Conservation (phyloP, 2,797 vertebrate species). For the Champsocephalus gunnari region DNA sequence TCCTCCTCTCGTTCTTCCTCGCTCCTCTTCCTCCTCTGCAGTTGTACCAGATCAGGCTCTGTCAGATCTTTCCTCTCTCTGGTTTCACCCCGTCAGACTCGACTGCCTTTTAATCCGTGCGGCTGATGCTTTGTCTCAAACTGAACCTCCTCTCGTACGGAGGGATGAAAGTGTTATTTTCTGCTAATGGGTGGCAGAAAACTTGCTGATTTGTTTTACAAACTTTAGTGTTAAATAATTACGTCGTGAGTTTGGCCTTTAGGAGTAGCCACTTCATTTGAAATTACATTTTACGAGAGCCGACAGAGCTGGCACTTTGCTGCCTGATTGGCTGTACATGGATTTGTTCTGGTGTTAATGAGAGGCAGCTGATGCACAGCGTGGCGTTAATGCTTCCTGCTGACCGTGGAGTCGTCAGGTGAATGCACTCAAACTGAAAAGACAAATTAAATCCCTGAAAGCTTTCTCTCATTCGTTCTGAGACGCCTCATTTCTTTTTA, state of each 20-base stretch:
- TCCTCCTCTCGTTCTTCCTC: neutral
- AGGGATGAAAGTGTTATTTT: constrained; percentile 21
- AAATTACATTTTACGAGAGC: constrained; percentile 38
- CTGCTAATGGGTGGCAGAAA: constrained; percentile 23
- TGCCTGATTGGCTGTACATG: constrained; percentile 51
- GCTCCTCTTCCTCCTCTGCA: constrained; percentile 5
- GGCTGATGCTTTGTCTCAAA: constrained; percentile 35
- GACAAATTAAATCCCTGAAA: constrained; percentile 46
- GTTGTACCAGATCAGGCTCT: constrained; percentile 42
- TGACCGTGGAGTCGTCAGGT: constrained; percentile 36
- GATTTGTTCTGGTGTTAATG: constrained; percentile 51
- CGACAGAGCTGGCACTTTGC: constrained; percentile 45
- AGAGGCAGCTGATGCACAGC: constrained; percentile 52
- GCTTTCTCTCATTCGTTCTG: constrained; percentile 30
- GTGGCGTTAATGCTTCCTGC: constrained; percentile 33
- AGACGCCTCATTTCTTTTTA: constrained; percentile 38
- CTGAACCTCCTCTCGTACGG: constrained; percentile 20
- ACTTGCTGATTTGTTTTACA: constrained; percentile 33
- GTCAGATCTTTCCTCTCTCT: constrained; percentile 46
- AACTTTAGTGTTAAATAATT: constrained; percentile 35
- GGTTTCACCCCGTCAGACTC: constrained; percentile 50
- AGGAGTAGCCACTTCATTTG: constrained; percentile 46
- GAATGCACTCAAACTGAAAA: constrained; percentile 41
- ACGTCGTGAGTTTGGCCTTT: constrained; percentile 29
- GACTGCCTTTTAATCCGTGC: constrained; percentile 53